A percentile compares a stretch with the other conserved stretches of the same genome.
Conservation (phyloP, 1,140 invertebrate genomes). For the Aphelenchoides avenae region DNA sequence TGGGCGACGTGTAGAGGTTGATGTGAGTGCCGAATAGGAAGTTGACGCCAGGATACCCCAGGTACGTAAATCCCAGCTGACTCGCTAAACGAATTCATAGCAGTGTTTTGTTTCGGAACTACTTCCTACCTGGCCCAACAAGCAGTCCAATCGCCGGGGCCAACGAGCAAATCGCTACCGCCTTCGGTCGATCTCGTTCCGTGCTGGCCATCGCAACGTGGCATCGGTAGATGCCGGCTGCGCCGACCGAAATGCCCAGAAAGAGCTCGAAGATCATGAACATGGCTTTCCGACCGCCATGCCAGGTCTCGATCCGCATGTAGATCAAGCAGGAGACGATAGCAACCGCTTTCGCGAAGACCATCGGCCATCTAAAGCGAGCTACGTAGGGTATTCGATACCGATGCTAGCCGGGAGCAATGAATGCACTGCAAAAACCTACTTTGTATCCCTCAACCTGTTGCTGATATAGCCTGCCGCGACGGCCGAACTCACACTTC, state of each 20-base stretch:
- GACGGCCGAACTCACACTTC: slow-evolving; percentile 17
- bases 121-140: no score
- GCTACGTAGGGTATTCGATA: no score
- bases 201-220: slow-evolving; percentile 34
- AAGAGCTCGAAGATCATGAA: slow-evolving; percentile 40
- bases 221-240: slow-evolving; percentile 19
- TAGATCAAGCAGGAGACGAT: slow-evolving; percentile 46
- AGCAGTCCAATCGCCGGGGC: slow-evolving; percentile 32
- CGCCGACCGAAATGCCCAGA: slow-evolving; percentile 22
- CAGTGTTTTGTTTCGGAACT: no score
- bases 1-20: slow-evolving; percentile 33
- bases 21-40: slow-evolving; percentile 21
- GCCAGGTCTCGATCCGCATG: slow-evolving; percentile 34
- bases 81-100: slow-evolving; percentile 23
- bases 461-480: slow-evolving; percentile 28
- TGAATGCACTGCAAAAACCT: neutral
- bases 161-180: slow-evolving; percentile 24
- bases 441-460: slow-evolving; percentile 30
- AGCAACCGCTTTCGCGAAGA: slow-evolving; percentile 36
- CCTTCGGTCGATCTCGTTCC: slow-evolving; percentile 28
- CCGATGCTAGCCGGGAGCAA: no score
- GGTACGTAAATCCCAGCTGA: neutral
- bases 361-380: slow-evolving; percentile 40
- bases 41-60: slow-evolving; percentile 23
- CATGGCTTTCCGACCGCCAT: neutral